phyloP scores from a whole-genome alignment of 1,140 invertebrate species.

The Diuraphis noxia region DNA sequence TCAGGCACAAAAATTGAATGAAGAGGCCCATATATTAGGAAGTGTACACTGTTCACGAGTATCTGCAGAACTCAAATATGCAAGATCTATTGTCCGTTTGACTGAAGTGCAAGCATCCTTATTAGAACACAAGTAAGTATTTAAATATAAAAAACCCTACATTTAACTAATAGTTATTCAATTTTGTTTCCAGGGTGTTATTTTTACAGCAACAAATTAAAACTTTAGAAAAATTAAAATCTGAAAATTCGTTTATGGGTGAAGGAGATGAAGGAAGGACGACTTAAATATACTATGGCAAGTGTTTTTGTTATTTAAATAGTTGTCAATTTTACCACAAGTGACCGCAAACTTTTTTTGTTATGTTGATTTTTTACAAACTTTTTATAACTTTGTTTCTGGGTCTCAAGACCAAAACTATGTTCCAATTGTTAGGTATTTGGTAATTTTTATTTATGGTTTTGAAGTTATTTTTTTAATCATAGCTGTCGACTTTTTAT shows the following conservation, averaged over 20 bases:
- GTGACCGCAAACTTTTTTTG: constrained; percentile 34
- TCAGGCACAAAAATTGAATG: constrained; percentile 80
- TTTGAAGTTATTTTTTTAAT: constrained; percentile 18
- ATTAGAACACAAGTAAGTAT: constrained; percentile 88
- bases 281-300: constrained; percentile 40
- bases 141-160: background rate
- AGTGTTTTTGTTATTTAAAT: constrained; percentile 46
- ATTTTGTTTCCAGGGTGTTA: constrained; percentile 73
- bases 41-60: constrained; percentile 90
- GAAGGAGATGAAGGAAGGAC: constrained; percentile 63
- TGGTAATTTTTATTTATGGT: constrained; percentile 31
- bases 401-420: constrained; percentile 41
- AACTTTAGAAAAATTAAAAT: constrained; percentile 86
- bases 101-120: constrained; percentile 95
- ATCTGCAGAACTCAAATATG: constrained; percentile 91
- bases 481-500: constrained; percentile 33
- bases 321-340: constrained; percentile 34
- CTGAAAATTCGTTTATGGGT: constrained; percentile 88
- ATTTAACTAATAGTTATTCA: constrained; percentile 53
- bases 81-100: constrained; percentile 87
- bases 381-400: constrained; percentile 49
- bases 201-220: constrained; percentile 88
- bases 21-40: constrained; percentile 81
- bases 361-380: constrained; percentile 52
- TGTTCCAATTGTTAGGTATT: constrained; percentile 51